Evolutionary conservation across 2,797 vertebrate species (phyloP).

Genomic region (Benthosema pterotum): DNA sequence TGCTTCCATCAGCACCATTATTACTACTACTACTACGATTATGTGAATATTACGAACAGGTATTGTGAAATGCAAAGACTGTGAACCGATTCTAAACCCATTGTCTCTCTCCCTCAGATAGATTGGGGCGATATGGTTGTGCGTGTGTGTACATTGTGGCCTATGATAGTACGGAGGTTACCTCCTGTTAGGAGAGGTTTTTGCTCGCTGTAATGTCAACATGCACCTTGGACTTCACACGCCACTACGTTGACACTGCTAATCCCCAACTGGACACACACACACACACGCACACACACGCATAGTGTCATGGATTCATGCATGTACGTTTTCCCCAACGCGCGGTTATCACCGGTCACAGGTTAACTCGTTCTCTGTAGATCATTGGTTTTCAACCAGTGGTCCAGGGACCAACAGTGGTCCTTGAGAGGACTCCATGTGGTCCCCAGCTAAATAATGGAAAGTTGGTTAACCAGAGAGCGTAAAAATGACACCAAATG

Average conservation of each 20-base stretch:
- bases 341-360: background rate
- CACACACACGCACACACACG: slow-evolving; percentile 5
- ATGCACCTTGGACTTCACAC: slow-evolving; percentile 59
- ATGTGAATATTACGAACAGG: background rate
- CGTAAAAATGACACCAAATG: no score
- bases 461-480: no score
- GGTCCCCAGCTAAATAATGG: no score
- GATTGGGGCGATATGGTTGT: background rate
- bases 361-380: background rate
- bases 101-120: no score
- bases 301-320: background rate
- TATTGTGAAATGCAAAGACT: background rate
- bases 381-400: no score
- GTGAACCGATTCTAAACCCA: background rate
- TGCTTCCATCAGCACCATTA: no score
- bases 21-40: background rate
- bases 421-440: no score
- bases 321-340: slow-evolving; percentile 6
- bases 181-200: background rate
- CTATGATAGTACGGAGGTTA: background rate
- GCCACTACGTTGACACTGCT: slow-evolving; percentile 10
- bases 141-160: background rate
- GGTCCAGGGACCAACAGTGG: no score
- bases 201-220: slow-evolving; percentile 50
- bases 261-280: slow-evolving; percentile 21